Conservation (phyloP, 37 sponge, comb jelly and placozoan species). For the Bolinopsis microptera region DNA sequence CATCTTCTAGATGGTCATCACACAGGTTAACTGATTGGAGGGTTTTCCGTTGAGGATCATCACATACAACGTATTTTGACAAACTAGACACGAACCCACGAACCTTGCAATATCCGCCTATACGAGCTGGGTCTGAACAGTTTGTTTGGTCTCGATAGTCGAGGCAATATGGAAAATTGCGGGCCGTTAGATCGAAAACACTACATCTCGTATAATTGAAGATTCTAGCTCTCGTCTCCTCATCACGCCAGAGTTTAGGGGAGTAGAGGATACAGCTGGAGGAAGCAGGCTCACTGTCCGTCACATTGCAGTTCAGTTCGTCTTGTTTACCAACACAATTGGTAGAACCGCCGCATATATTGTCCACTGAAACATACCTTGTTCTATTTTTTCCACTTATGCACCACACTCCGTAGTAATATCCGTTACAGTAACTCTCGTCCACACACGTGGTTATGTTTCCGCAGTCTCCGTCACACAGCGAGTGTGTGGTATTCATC, state of each 20-base stretch:
- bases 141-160: background rate
- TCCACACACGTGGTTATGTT: background rate
- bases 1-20: background rate
- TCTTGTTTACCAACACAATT: background rate
- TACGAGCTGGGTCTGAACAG: background rate
- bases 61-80: background rate
- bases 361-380: background rate
- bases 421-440: background rate
- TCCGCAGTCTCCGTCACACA: background rate
- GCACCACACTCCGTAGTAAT: background rate
- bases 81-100: background rate
- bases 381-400: background rate
- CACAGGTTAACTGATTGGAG: background rate
- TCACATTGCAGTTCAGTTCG: background rate
- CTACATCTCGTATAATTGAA: conserved; percentile 2
- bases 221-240: background rate
- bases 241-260: background rate
- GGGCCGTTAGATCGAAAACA: background rate
- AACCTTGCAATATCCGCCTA: background rate
- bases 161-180: background rate
- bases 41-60: background rate
- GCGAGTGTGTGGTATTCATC: background rate
- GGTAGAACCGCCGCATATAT: background rate
- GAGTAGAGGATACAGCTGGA: background rate
- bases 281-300: background rate